phyloP scores from a whole-genome alignment of 2,888 invertebrate species.

The Ferrisia virgata region DNA sequence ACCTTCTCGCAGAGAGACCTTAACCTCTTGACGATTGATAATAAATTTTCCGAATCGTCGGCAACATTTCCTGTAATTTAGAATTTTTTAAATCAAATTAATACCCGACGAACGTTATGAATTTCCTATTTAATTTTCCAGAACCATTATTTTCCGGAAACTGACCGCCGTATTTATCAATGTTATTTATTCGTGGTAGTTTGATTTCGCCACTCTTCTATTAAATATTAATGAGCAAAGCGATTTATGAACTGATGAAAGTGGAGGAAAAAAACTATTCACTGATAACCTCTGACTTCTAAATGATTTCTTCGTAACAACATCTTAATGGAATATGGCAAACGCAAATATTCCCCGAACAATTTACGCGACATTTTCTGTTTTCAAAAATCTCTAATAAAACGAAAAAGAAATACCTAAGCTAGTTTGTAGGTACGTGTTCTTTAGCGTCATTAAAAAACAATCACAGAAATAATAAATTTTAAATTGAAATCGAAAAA shows the following conservation, averaged over 20 bases:
- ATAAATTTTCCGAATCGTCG: conserved; percentile 30
- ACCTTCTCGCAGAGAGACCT: not conserved
- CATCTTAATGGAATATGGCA: not conserved
- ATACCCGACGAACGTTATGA: not conserved
- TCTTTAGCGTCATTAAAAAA: not conserved
- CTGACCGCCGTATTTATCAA: conserved; percentile 16
- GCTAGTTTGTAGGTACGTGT: not conserved
- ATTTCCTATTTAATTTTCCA: conserved; percentile 25
- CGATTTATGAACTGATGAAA: conserved; percentile 3
- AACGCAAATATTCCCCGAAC: not conserved
- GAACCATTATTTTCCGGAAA: conserved; percentile 24
- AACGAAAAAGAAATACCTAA: not conserved
- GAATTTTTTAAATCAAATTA: conserved; percentile 34
- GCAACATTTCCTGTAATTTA: conserved; percentile 29
- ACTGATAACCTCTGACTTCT: not conserved
- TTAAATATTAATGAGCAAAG: not conserved
- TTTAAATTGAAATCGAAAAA: not conserved
- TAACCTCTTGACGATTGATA: not conserved
- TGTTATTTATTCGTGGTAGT: conserved; percentile 22
- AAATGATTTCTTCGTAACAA: conserved; percentile 3
- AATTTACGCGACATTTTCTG: not conserved
- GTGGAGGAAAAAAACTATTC: not conserved
- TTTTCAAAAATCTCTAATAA: not conserved
- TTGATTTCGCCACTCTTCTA: not conserved
- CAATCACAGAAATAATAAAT: not conserved